These are phyloP conservation scores for Trypoxylon attenuatum DNA, from an alignment of 2,888 invertebrate genomes.

Conservation along the genomic window DNA sequence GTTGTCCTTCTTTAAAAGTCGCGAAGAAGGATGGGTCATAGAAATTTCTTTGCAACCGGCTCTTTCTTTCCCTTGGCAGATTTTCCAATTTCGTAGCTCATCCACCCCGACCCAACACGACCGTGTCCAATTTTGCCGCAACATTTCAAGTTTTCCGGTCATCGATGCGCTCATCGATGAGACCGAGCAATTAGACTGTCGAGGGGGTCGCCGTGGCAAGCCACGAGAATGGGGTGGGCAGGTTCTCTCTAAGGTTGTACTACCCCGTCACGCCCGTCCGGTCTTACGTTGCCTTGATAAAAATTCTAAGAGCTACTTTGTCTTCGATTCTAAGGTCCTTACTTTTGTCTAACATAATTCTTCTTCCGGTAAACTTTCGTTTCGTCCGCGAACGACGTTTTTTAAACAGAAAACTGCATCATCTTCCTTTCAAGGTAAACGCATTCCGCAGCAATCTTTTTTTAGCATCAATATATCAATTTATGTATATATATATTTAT, in stretches of 20 bases:
- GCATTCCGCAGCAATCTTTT: slow-evolving; percentile 68
- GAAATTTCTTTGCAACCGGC: slow-evolving; percentile 12
- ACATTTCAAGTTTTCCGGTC: not conserved
- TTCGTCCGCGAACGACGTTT: slow-evolving; percentile 49
- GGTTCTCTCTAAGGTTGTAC: slow-evolving; percentile 33
- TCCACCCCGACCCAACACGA: too few species aligned
- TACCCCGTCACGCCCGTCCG: slow-evolving; percentile 49
- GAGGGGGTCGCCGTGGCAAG: not conserved
- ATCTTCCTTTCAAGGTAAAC: slow-evolving; percentile 45
- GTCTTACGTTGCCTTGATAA: slow-evolving; percentile 47
- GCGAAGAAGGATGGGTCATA: slow-evolving; percentile 14
- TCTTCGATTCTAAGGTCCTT: slow-evolving; percentile 48
- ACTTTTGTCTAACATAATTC: slow-evolving; percentile 41
- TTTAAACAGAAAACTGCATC: slow-evolving; percentile 48
- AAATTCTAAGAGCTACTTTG: slow-evolving; percentile 56
- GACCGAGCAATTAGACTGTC: not conserved
- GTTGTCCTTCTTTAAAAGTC: slow-evolving; percentile 20
- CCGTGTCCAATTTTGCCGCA: too few species aligned
- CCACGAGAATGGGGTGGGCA: slow-evolving; percentile 21
- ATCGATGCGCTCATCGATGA: not conserved
- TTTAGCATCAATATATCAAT: slow-evolving; percentile 68
- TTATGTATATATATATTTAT: slow-evolving; percentile 56
- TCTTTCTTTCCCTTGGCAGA: not conserved
- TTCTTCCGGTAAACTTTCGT: slow-evolving; percentile 46
- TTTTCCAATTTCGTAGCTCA: too few species aligned